A percentile compares a stretch with the other conserved stretches of the same genome.
Conservation (phyloP, 2,797 vertebrate species). For the Lerista edwardsae region DNA sequence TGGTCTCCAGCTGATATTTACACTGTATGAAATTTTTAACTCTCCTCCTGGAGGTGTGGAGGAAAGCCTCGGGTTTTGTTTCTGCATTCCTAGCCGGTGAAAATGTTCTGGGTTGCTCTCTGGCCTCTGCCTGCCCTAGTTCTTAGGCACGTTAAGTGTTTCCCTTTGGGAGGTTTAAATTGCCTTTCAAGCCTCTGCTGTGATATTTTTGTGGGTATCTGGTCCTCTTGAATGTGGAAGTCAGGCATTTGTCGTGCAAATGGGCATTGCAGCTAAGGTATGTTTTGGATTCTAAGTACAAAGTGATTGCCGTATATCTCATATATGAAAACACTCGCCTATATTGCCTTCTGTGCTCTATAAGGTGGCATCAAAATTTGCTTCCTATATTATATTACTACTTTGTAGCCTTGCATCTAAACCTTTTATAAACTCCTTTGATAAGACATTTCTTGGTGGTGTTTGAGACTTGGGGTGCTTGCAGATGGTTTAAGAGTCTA, state of each 20-base stretch:
- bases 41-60: background rate
- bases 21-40: conserved; percentile 30
- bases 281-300: background rate
- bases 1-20: conserved; percentile 22
- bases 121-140: background rate
- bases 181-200: background rate
- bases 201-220: background rate
- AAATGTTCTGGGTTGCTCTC: background rate
- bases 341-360: background rate
- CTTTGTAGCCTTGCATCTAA: background rate
- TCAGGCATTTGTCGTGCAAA: conserved; percentile 1
- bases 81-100: background rate
- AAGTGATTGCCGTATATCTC: background rate
- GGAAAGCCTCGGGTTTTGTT: background rate
- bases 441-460: background rate
- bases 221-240: background rate
- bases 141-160: background rate
- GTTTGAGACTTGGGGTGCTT: background rate
- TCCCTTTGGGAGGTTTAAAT: background rate
- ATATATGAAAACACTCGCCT: background rate
- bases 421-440: background rate
- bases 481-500: background rate
- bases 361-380: background rate
- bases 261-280: background rate
- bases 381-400: background rate